Percentiles rank a stretch among this genome's conserved stretches.
Conservation (phyloP, 2,113 vertebrate species). For the Notechis scutatus region DNA sequence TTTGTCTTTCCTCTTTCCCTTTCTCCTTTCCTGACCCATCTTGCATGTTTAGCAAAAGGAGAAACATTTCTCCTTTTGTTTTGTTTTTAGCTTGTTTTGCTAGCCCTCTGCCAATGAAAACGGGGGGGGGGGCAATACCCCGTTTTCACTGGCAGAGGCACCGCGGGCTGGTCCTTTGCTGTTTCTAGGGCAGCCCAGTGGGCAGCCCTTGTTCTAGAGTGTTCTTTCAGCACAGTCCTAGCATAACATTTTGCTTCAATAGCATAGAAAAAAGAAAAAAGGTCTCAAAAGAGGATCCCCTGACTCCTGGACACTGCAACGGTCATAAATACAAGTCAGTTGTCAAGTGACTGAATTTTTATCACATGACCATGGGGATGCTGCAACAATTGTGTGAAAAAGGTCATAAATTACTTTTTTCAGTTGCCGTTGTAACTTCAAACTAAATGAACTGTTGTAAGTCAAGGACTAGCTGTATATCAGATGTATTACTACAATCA, state of each 20-base stretch:
- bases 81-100: no score
- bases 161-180: no score
- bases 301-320: background rate
- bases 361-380: background rate
- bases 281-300: no score
- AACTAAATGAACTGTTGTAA: background rate
- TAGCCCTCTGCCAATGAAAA: no score
- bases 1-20: no score
- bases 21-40: no score
- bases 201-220: background rate
- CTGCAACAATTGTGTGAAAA: background rate
- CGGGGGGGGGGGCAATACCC: fast-evolving
- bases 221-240: background rate
- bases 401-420: background rate
- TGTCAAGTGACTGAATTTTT: background rate
- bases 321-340: background rate
- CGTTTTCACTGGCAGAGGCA: no score
- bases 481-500: background rate
- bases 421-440: background rate
- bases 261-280: background rate
- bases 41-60: no score
- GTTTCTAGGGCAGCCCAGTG: no score
- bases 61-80: no score
- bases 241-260: background rate
- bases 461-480: background rate